These are phyloP conservation scores for Lophius piscatorius DNA, from an alignment of 2,113 vertebrate species.

Conservation along the genomic window DNA sequence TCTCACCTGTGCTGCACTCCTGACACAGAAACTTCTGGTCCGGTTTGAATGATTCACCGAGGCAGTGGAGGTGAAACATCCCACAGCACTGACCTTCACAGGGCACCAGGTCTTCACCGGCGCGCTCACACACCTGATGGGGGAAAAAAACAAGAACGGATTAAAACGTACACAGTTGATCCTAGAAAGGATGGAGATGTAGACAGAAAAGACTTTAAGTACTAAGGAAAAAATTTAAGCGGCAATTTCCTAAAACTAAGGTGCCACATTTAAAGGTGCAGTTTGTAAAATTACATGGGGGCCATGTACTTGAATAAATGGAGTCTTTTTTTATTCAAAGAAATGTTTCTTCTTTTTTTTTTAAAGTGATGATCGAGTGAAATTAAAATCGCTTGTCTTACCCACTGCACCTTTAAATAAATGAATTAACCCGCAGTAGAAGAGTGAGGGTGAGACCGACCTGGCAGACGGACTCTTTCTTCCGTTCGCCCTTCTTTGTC, in stretches of 20 bases:
- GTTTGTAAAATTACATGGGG: too few relatives aligned
- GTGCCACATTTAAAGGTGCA: background rate
- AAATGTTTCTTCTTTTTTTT: too few relatives aligned
- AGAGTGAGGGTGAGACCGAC: slow-evolving; percentile 56
- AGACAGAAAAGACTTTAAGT: background rate
- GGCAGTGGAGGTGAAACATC: slow-evolving; percentile 90
- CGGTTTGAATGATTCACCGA: slow-evolving; percentile 82
- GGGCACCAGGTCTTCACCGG: slow-evolving; percentile 86
- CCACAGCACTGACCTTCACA: slow-evolving; percentile 94
- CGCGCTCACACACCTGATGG: slow-evolving; percentile 88
- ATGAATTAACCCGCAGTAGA: background rate
- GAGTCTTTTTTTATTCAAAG: too few relatives aligned
- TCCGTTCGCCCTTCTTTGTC: slow-evolving; percentile 88
- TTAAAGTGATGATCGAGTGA: too few relatives aligned
- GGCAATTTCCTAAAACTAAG: background rate
- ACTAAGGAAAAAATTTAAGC: background rate
- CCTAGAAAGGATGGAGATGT: background rate
- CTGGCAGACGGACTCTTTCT: slow-evolving; percentile 95
- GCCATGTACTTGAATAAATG: too few relatives aligned
- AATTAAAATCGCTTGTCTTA: too few relatives aligned
- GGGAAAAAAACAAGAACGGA: background rate
- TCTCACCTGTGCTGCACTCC: slow-evolving; percentile 90
- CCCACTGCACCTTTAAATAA: too few relatives aligned
- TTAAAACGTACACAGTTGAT: too few relatives aligned
- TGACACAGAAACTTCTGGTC: slow-evolving; percentile 88